These are phyloP conservation scores for Drosophila carrolli DNA, from an alignment of 1,140 invertebrate species.

Conservation along the genomic window DNA sequence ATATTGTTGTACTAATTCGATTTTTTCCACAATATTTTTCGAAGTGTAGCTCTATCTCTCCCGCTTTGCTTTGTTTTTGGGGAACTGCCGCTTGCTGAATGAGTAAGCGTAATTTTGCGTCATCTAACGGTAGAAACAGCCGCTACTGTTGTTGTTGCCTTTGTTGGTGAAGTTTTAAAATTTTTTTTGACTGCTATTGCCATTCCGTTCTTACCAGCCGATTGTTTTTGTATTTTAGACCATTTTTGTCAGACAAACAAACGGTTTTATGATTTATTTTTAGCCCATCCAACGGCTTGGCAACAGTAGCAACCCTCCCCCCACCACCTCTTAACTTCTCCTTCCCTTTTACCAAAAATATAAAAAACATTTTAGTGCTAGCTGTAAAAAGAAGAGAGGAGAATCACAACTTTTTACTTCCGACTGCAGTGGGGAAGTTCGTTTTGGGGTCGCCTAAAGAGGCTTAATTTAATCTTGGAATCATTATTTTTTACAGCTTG, in stretches of 20 bases:
- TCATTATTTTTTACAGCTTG: conserved; percentile 17
- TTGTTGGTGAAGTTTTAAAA: conserved; percentile 46
- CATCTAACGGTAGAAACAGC: conserved; percentile 76
- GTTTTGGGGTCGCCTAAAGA: conserved; percentile 40
- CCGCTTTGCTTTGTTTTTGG: conserved; percentile 38
- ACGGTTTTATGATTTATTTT: conserved; percentile 79
- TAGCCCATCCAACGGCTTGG: conserved; percentile 63
- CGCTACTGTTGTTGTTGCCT: conserved; percentile 71
- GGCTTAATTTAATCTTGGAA: conserved; percentile 46
- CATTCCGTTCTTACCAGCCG: conserved; percentile 48
- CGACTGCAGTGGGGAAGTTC: conserved; percentile 68
- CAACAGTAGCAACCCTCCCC: conserved; percentile 42
- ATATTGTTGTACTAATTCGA: too few species aligned
- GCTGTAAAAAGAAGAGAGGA: conserved; percentile 57
- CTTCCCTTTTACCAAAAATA: conserved; percentile 31
- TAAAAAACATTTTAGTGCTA: conserved; percentile 50
- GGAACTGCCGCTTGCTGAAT: conserved; percentile 62
- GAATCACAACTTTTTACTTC: conserved; percentile 55
- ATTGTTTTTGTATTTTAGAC: conserved; percentile 77
- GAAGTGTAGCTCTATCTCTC: conserved; percentile 27
- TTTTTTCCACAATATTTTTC: background rate
- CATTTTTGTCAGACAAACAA: conserved; percentile 81
- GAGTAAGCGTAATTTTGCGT: conserved; percentile 83
- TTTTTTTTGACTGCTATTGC: conserved; percentile 64
- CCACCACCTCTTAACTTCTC: background rate